Conservation (phyloP, 2,888 invertebrate genomes). For the Eristalis pertinax region DNA sequence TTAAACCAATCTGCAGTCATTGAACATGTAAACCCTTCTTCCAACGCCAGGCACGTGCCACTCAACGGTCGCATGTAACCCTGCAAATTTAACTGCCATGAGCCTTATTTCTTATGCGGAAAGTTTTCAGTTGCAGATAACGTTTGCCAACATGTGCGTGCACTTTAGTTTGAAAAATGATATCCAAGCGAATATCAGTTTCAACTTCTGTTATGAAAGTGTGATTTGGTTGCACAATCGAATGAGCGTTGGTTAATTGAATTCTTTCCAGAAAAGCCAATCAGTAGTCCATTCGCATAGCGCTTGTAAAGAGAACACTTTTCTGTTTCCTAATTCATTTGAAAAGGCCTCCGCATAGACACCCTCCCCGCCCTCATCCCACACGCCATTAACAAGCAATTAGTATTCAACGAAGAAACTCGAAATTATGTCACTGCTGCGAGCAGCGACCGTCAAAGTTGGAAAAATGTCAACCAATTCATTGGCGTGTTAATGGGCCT, state of each 20-base stretch:
- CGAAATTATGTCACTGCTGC: conserved; percentile 26
- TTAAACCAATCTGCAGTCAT: not conserved
- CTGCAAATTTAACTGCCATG: not conserved
- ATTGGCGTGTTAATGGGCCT: conserved; percentile 32
- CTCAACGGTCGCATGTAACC: not conserved
- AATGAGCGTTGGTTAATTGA: not conserved
- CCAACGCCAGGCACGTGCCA: not conserved
- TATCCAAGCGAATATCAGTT: not conserved
- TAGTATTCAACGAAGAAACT: conserved; percentile 24
- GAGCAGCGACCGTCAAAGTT: conserved; percentile 5
- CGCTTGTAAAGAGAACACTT: not conserved
- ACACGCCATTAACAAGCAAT: not conserved
- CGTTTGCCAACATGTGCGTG: not conserved
- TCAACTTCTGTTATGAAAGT: not conserved
- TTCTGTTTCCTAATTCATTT: not conserved
- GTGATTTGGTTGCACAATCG: not conserved
- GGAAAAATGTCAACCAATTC: conserved; percentile 25
- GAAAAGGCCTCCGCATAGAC: not conserved
- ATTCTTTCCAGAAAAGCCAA: not conserved
- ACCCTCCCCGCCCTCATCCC: not conserved
- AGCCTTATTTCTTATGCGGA: not conserved
- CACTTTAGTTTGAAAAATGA: not conserved
- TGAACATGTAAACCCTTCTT: not conserved
- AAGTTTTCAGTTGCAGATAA: not conserved
- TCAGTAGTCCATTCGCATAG: not conserved